Base-by-base conservation (phyloP, 2,113 vertebrate genomes). In the Asarcornis scutulata region DNA sequence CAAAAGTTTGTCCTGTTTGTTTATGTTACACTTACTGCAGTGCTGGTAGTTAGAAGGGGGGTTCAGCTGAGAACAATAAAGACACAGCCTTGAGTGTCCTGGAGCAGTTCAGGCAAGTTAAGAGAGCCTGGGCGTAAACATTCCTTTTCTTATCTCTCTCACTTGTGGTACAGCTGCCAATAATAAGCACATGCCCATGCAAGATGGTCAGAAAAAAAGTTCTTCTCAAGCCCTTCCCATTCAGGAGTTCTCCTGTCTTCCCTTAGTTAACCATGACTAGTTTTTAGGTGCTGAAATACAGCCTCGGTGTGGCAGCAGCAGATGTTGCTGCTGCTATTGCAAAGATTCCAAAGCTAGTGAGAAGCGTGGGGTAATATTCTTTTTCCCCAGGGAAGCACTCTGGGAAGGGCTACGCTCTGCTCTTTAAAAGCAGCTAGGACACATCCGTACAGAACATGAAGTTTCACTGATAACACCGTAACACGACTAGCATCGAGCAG, bases 231-330 rank as follows among this genome's bases (percentile, higher is more conserved):
- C n/a, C 23, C n/a, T 75, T 67, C 52, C 36, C 38, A 2, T 9
- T 8, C 2, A 27, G 48, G 59, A 71, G 34, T 12, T 75, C 71
- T 88, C 64, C 52, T 23, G 9, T 17, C 74, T 36, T 20, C 48
- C 66, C 7, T 1, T 9, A 0, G 13, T 2, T 31, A 60, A 52
- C 32, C 0, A 0, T 0, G 0, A 4, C 2, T 27, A 8, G 1
- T 31, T 60, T 71, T 10, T 8, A 23, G 1, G 0, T 27, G 32
- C 58, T 36, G 1, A 10, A 9, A 14, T 2, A 25, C 40, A 46
- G 36, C 59, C 66, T 17, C 77, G 6, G 38, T 18, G 46, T 17
- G 27, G 53, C 53, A 69, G n/a, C 46, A 34, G 23, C 16, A 9
- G 67, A 11, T 1, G 0, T 3, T 1, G 0, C 3, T 73, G 12